A percentile compares a stretch with the other conserved stretches of the same genome.
phyloP scores from a whole-genome alignment of 35 echinoderm and acorn worm genomes.

The Acanthaster planci region DNA sequence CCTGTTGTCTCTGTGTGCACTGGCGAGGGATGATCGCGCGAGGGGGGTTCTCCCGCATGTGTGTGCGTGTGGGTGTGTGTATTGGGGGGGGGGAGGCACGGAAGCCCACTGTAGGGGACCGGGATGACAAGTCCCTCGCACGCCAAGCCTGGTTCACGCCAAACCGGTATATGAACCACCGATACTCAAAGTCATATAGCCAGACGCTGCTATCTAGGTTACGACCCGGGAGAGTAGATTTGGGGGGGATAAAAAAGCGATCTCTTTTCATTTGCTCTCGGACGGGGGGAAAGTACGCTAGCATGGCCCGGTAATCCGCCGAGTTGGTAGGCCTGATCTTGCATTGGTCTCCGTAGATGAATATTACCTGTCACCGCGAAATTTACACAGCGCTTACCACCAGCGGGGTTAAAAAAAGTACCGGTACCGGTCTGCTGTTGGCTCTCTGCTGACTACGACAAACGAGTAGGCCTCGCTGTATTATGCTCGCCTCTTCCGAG shows the following conservation, averaged over 20 bases:
- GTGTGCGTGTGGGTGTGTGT: background rate
- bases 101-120: background rate
- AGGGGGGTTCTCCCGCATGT: background rate
- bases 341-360: too few species aligned
- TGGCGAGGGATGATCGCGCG: background rate
- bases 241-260: background rate
- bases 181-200: too few species aligned
- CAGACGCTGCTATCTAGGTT: background rate
- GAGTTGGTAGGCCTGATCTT: background rate
- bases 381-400: too few species aligned
- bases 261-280: slow-evolving; percentile 11
- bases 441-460: too few species aligned
- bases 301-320: background rate
- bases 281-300: slow-evolving; percentile 6
- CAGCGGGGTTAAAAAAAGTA: too few species aligned
- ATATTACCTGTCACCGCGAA: too few species aligned
- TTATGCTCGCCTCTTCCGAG: too few species aligned
- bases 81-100: background rate
- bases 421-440: too few species aligned
- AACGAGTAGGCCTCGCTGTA: too few species aligned
- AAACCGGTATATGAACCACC: background rate
- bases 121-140: too few species aligned
- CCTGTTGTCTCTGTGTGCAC: slow-evolving; percentile 1
- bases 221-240: slow-evolving; percentile 3
- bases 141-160: background rate